Evolutionary conservation across 1,140 invertebrate genomes (phyloP), one percentile per base, ranked within the genome.

Genomic region (Physella acuta): DNA sequence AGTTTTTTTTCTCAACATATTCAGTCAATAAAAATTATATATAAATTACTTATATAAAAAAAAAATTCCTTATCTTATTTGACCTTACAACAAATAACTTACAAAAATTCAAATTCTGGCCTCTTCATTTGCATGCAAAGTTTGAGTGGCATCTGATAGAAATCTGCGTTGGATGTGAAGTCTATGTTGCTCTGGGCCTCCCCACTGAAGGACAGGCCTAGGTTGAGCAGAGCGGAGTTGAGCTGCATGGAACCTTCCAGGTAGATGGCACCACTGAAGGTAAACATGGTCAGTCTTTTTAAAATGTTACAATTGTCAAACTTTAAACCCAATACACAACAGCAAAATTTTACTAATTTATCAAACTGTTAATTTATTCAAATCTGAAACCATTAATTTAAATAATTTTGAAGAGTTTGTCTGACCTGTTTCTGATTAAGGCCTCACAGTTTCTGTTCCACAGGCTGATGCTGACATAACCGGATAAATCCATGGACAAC

Each of bases 381-480:
- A 49, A 49, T 14, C n/a, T 49, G 11, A 49, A 14, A 49, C n/a
- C n/a, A 14, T n/a, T 14, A 49, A 49, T 49, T 14, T 49, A 49
- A 49, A 11, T 56, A 16, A n/a, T n/a, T n/a, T n/a, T n/a, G n/a
- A n/a, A n/a, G n/a, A n/a, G n/a, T n/a, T n/a, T n/a, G n/a, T 53
- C 64, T 52, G 71, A 83, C 82, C 78, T 82, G 74, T 81, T 82
- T 73, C 71, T 79, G 0, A 96, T 92, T 34, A 92, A 81, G 16
- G 92, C 92, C 72, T 94, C 88, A 0, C 93, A 92, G 81, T 92
- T 94, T 78, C 91, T 89, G 73, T 92, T 92, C 94, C 94, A 96
- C 11, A 95, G 79, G 73, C 92, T 94, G 17, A 95, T 87, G 75
- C 91, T 89, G n/a, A 95, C 89, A 82, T 92, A 89, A 17, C 93